A percentile compares a stretch with the other conserved stretches of the same genome.
These are phyloP conservation scores for Caradrina clavipalpis DNA, from an alignment of 2,888 invertebrate species.

Conservation along the genomic window DNA sequence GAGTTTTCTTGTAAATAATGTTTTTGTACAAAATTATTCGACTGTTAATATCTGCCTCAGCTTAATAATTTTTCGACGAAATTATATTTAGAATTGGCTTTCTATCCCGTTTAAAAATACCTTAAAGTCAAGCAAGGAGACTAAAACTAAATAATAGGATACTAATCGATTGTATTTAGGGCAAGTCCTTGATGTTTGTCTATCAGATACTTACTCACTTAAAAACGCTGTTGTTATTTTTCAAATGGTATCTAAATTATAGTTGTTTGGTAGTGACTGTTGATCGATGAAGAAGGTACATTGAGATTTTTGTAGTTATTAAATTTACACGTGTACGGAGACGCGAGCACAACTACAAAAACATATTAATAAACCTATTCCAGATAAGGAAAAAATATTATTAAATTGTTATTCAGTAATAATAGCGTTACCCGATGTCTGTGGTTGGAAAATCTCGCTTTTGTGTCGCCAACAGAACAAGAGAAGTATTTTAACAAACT, in stretches of 20 bases:
- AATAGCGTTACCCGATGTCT: conserved; percentile 1
- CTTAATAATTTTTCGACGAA: background rate
- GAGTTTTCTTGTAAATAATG: conserved; percentile 17
- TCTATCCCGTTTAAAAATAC: background rate
- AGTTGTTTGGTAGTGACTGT: background rate
- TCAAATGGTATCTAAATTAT: background rate
- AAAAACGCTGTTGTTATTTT: background rate
- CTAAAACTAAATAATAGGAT: background rate
- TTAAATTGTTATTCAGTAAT: background rate
- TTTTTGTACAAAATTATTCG: conserved; percentile 13
- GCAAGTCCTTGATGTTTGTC: background rate
- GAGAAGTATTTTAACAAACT: conserved; percentile 6
- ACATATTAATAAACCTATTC: background rate
- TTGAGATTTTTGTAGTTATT: background rate
- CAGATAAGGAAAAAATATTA: background rate
- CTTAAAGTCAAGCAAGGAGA: background rate
- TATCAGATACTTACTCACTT: background rate
- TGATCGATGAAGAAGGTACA: background rate
- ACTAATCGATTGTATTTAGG: background rate
- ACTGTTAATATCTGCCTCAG: conserved; percentile 3
- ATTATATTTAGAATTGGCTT: background rate
- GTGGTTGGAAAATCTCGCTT: conserved; percentile 7
- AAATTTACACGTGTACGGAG: background rate
- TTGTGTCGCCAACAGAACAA: background rate
- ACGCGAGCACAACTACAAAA: background rate